phyloP scores from a whole-genome alignment of 2,113 vertebrate genomes.

The Pituophis catenifer region DNA sequence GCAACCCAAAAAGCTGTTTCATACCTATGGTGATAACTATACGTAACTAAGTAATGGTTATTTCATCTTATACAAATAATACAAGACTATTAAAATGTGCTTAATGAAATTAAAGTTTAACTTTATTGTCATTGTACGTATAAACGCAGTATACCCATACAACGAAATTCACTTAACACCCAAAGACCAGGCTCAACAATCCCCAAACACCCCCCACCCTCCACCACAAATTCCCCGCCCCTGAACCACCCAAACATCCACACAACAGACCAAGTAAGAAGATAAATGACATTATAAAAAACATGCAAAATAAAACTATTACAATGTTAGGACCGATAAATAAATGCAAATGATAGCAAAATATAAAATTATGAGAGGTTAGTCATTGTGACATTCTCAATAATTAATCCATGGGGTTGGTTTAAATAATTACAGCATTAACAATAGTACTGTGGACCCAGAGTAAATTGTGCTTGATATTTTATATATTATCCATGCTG shows the following conservation, averaged over 20 bases:
- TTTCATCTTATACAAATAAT: slow-evolving; percentile 56
- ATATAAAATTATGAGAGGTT: slow-evolving; percentile 37
- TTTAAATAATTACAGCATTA: slow-evolving; percentile 55
- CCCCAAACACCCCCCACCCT: too few species aligned
- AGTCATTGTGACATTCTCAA: slow-evolving; percentile 48
- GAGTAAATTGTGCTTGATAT: slow-evolving; percentile 44
- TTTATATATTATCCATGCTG: slow-evolving; percentile 32
- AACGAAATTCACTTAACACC: too few species aligned
- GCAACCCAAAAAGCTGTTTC: not conserved
- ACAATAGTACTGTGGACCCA: slow-evolving; percentile 32
- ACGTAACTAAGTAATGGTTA: slow-evolving; percentile 26
- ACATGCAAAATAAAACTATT: slow-evolving; percentile 10
- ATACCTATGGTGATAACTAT: slow-evolving; percentile 35
- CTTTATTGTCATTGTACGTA: too few species aligned
- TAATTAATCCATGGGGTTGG: slow-evolving; percentile 47
- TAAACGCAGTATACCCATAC: too few species aligned
- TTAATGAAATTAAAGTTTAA: slow-evolving; percentile 4
- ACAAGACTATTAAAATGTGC: slow-evolving; percentile 55
- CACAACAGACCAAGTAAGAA: not conserved
- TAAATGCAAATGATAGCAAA: slow-evolving; percentile 52
- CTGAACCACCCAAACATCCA: too few species aligned
- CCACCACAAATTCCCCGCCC: too few species aligned
- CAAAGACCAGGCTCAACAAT: too few species aligned
- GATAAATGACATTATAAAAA: slow-evolving; percentile 34
- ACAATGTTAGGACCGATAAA: slow-evolving; percentile 40